These are phyloP conservation scores for Galaxea fascicularis DNA, from an alignment of 92 coral and sea anemone genomes.

Conservation along the genomic window DNA sequence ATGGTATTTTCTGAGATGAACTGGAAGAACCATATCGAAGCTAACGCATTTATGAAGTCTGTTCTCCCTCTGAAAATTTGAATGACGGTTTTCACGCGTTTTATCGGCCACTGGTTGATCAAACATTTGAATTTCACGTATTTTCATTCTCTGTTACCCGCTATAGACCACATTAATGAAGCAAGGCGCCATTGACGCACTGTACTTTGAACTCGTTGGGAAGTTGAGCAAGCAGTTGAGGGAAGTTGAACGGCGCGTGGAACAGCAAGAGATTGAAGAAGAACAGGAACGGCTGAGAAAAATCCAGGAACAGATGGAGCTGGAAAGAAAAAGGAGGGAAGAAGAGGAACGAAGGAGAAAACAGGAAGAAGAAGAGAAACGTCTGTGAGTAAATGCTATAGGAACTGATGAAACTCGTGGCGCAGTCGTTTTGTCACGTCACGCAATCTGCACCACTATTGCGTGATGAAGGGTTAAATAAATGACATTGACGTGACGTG, in stretches of 20 bases:
- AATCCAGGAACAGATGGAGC: constrained; percentile 97
- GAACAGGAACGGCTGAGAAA: constrained; percentile 93
- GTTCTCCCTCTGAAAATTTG: too few relatives aligned
- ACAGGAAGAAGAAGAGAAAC: constrained; percentile 89
- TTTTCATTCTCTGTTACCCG: not conserved
- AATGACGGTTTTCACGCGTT: too few relatives aligned
- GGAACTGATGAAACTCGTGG: not conserved
- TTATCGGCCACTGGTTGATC: too few relatives aligned
- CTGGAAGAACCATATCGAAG: too few relatives aligned
- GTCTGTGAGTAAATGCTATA: constrained; percentile 61
- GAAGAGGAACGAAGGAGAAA: constrained; percentile 94
- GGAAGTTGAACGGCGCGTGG: constrained; percentile 84
- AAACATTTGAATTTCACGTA: too few relatives aligned
- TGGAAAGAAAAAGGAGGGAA: constrained; percentile 91
- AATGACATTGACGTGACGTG: too few relatives aligned
- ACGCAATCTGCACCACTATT: not conserved
- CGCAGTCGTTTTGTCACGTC: not conserved
- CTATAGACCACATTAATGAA: constrained; percentile 77
- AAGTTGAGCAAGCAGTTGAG: constrained; percentile 84
- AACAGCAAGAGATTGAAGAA: constrained; percentile 90
- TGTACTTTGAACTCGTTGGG: constrained; percentile 77
- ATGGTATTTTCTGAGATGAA: too few relatives aligned
- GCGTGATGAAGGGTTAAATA: too few relatives aligned
- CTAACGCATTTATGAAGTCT: too few relatives aligned
- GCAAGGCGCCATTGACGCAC: constrained; percentile 78